These are phyloP conservation scores for Crotalus helleri DNA, from an alignment of 2,113 vertebrate species.

Conservation along the genomic window DNA sequence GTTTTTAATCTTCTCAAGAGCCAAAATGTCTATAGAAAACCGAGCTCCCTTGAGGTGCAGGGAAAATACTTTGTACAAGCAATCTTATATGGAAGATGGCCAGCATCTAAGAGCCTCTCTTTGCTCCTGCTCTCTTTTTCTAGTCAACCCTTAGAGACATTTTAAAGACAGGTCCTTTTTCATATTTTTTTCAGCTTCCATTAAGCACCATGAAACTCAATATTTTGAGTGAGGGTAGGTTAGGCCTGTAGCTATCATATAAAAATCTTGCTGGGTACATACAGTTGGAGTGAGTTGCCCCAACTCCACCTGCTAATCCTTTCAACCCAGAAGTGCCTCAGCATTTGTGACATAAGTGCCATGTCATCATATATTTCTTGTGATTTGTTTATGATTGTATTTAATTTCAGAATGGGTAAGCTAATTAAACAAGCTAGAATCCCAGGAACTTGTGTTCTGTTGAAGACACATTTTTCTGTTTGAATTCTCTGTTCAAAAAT, in stretches of 20 bases:
- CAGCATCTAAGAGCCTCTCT: not conserved
- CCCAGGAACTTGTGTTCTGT: not conserved
- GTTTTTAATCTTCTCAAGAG: constrained; percentile 63
- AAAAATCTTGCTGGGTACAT: not conserved
- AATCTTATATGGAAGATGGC: constrained; percentile 10
- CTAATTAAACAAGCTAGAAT: not conserved
- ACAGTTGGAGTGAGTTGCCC: too few relatives aligned
- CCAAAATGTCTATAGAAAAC: constrained; percentile 48
- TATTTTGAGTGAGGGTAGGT: not conserved
- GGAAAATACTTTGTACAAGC: constrained; percentile 40
- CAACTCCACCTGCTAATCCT: not conserved
- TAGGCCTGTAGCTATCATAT: not conserved
- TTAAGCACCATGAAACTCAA: not conserved
- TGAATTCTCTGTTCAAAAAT: not conserved
- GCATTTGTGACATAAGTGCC: not conserved
- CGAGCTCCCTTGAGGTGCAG: constrained; percentile 42
- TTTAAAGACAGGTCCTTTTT: not conserved
- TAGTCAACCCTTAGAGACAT: not conserved
- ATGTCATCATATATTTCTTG: not conserved
- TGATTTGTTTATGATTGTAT: not conserved
- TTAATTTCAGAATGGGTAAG: not conserved
- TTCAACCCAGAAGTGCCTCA: not conserved
- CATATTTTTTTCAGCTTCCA: not conserved
- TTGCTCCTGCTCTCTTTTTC: not conserved
- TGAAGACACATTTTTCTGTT: not conserved